These are phyloP conservation scores for Misgurnus mizolepis DNA, from an alignment of 2,113 vertebrate genomes.

Conservation along the genomic window DNA sequence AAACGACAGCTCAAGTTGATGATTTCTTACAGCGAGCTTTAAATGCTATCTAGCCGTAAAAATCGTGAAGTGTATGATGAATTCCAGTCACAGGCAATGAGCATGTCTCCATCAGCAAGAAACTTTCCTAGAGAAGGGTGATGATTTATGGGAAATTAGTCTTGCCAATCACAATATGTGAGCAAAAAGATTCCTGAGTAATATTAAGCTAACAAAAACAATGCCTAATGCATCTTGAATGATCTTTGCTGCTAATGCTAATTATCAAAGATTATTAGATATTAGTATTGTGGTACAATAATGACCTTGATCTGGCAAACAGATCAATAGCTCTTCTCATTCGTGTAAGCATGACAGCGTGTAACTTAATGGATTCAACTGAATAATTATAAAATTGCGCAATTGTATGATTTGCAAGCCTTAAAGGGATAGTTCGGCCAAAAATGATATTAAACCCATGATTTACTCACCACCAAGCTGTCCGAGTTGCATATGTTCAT, in stretches of 20 bases:
- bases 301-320: neutral
- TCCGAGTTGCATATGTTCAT: no score
- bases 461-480: no score
- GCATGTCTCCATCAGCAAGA: slow-evolving; percentile 1
- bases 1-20: slow-evolving; percentile 2
- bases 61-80: neutral
- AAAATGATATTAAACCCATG: no score
- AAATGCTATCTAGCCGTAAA: neutral
- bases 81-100: slow-evolving; percentile 21
- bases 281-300: neutral
- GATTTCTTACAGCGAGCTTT: slow-evolving; percentile 9
- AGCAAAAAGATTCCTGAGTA: neutral
- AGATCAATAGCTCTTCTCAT: no score
- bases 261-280: neutral
- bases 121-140: neutral
- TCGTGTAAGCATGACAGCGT: no score
- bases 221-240: neutral
- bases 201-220: neutral
- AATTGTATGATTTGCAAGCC: no score
- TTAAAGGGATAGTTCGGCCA: no score
- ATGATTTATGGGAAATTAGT: slow-evolving; percentile 9
- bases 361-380: no score
- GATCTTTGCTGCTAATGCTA: neutral
- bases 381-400: no score
- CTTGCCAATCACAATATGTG: slow-evolving; percentile 1